These are phyloP conservation scores for Sinonovacula constricta DNA, from an alignment of 1,140 invertebrate genomes.

Conservation along the genomic window DNA sequence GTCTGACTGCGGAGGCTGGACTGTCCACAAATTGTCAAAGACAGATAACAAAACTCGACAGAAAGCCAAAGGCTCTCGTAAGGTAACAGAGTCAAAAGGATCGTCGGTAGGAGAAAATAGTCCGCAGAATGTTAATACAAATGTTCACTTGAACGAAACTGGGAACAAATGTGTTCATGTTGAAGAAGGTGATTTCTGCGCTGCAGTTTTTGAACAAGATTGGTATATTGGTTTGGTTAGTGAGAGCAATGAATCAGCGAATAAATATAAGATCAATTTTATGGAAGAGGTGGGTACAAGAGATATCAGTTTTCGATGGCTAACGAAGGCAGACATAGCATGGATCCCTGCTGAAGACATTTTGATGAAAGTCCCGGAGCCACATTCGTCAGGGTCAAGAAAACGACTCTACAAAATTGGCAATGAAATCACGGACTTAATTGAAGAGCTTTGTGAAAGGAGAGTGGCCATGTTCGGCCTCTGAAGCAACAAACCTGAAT, in stretches of 20 bases:
- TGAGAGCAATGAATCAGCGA: conserved; percentile 13
- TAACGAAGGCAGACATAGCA: not conserved
- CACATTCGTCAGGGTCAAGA: not conserved
- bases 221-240: conserved; percentile 22
- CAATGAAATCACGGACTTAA: conserved; percentile 8
- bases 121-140: conserved; percentile 13
- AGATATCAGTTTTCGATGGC: conserved; percentile 6
- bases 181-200: conserved; percentile 1
- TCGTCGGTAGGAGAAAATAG: not conserved
- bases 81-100: conserved; percentile 10
- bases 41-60: conserved; percentile 24
- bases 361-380: conserved; percentile 6
- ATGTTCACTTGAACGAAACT: not conserved
- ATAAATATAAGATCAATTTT: conserved; percentile 14
- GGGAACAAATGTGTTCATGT: not conserved
- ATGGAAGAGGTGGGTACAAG: conserved; percentile 10
- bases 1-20: too few species aligned
- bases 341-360: conserved; percentile 8
- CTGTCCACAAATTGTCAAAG: too few species aligned
- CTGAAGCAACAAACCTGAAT: not conserved
- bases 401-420: conserved; percentile 5
- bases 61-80: conserved; percentile 14
- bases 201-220: conserved; percentile 2
- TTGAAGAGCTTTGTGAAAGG: conserved; percentile 9
- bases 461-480: not conserved